phyloP scores from a whole-genome alignment of 2,797 vertebrate species.

The Eremophila alpestris region DNA sequence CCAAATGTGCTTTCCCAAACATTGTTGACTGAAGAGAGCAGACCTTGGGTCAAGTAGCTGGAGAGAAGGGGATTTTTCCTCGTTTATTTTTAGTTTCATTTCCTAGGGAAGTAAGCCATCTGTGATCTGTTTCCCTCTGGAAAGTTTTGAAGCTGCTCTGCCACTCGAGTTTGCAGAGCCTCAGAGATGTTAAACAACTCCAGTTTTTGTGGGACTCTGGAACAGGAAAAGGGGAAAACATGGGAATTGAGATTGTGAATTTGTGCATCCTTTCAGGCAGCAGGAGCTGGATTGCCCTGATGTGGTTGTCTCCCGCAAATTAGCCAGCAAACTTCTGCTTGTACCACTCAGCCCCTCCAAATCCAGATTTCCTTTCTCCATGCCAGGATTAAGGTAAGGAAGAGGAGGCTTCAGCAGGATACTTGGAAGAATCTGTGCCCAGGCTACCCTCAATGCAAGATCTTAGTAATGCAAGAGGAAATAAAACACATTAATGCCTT shows the following conservation, averaged over 20 bases:
- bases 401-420: neutral
- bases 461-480: neutral
- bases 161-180: neutral
- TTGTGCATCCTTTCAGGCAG: neutral
- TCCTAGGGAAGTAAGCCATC: conserved; percentile 4
- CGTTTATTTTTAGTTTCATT: conserved; percentile 26
- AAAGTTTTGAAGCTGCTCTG: neutral
- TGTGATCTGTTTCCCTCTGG: neutral
- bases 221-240: neutral
- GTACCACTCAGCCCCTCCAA: neutral
- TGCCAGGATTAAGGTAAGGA: neutral
- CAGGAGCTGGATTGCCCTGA: neutral
- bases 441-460: neutral
- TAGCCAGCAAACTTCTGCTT: neutral
- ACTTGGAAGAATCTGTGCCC: neutral
- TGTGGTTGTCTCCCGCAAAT: neutral
- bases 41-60: neutral
- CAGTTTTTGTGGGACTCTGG: neutral
- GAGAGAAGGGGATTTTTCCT: neutral
- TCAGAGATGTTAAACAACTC: neutral
- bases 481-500: neutral
- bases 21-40: neutral
- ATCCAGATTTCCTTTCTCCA: neutral
- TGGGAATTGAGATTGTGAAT: neutral
- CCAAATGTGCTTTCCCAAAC: neutral